Evolutionary conservation across 2,888 invertebrate species (phyloP), one percentile per base, ranked within the genome.

Genomic region (Drosophila histrio): DNA sequence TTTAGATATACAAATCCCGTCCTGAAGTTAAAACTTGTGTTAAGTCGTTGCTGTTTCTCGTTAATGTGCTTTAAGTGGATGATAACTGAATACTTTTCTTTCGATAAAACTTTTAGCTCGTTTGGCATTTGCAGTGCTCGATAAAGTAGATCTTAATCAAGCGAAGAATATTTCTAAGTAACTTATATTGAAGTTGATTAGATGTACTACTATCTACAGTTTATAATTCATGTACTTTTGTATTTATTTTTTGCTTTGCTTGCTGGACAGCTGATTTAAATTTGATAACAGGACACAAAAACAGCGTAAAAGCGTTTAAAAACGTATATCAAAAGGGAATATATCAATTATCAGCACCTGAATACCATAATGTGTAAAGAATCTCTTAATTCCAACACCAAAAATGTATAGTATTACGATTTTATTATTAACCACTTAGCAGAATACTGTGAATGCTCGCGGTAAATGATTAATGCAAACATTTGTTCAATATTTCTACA

Each of bases 1-100:
- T 76, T 21, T 71, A 72, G 54, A 65, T 43, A 24, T 59, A 65
- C 65, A 75, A 62, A 75, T 62, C 46, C 69, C 50, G 34, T 36
- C 13, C 34, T 32, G 13, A 44, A 41, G 19, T 50, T 13, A 36
- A 54, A 41, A 39, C 62, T 70, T 44, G 46, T 60, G 38, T 59
- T 24, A 17, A 52, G 24, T 28, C 22, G 17, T 11, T 28, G 46
- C 15, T 19, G 52, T 13, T 13, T 9, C 21, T 22, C 21, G 38
- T 57, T 66, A 41, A 46, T 46, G 30, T 26, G 36, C 34, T 52
- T 50, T 62, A 50, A 57, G 52, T 58, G 32, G 24, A 13, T 36
- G n/a, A 13, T 50, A 17, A 26, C 24, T 17, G 2, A 24, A 26
- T 36, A 36, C n/a, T 15, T 44, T 28, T 26, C 36, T 19, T 19